phyloP scores from a whole-genome alignment of 2,797 vertebrate species.

The Mormyrus hasselquistii region DNA sequence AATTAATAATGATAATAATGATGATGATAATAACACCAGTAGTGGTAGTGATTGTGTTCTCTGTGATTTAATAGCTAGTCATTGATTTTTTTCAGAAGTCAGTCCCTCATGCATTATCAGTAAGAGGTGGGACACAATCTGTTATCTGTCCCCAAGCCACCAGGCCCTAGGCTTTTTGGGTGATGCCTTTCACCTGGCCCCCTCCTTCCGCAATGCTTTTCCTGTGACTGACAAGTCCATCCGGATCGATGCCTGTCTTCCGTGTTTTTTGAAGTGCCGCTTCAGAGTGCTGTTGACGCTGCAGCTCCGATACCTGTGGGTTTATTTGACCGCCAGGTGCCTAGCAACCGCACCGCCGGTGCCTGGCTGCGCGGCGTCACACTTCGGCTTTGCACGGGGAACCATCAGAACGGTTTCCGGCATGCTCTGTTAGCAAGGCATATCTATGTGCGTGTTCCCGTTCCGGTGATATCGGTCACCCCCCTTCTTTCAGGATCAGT shows the following conservation, averaged over 20 bases:
- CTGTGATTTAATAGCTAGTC: not conserved
- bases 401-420: not conserved
- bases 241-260: not conserved
- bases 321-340: not conserved
- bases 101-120: not conserved
- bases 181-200: not conserved
- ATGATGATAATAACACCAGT: not conserved
- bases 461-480: not conserved
- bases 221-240: not conserved
- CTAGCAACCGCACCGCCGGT: not conserved
- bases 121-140: not conserved
- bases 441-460: not conserved
- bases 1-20: not conserved
- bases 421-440: not conserved
- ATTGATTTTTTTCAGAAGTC: not conserved
- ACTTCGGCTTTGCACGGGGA: not conserved
- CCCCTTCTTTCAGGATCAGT: not conserved
- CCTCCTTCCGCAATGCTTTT: not conserved
- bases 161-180: not conserved
- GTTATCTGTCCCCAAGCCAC: not conserved
- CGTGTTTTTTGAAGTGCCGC: not conserved
- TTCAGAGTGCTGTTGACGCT: not conserved
- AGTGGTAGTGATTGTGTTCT: not conserved
- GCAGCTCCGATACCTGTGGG: not conserved
- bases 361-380: not conserved